Percentiles rank a stretch among this genome's conserved stretches.
phyloP scores from a whole-genome alignment of 2,888 invertebrate genomes.

The Hemithea aestivaria region DNA sequence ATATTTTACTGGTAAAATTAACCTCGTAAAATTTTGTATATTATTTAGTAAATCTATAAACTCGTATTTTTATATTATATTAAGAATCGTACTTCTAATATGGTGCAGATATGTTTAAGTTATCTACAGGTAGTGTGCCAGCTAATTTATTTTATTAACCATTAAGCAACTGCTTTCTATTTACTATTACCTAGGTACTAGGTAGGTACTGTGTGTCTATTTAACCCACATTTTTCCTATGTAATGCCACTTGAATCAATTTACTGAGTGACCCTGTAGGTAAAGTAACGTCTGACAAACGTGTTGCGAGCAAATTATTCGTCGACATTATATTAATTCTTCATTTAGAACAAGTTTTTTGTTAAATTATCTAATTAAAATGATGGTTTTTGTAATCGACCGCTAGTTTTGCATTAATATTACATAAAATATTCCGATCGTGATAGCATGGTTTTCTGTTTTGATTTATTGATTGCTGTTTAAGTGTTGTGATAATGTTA shows the following conservation, averaged over 20 bases:
- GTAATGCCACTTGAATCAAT: slow-evolving; percentile 21
- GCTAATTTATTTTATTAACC: slow-evolving; percentile 11
- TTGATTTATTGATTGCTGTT: slow-evolving; percentile 17
- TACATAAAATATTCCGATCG: slow-evolving; percentile 26
- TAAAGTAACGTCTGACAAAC: slow-evolving; percentile 2
- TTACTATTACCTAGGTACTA: no score
- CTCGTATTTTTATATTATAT: no score
- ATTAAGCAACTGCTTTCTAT: slow-evolving; percentile 21
- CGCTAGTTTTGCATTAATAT: slow-evolving; percentile 32
- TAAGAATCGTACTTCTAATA: no score
- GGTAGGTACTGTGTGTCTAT: slow-evolving; percentile 7
- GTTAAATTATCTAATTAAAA: slow-evolving; percentile 17
- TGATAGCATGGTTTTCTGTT: slow-evolving; percentile 19
- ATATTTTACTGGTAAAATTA: no score
- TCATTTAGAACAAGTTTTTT: slow-evolving; percentile 9
- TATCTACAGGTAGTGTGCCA: neutral
- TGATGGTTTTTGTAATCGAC: slow-evolving; percentile 16
- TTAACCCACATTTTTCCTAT: slow-evolving; percentile 15
- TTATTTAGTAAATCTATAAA: no score
- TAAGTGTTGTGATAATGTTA: slow-evolving; percentile 10
- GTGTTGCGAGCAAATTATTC: slow-evolving; percentile 3
- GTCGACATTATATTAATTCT: slow-evolving; percentile 8
- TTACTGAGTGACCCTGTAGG: slow-evolving; percentile 8
- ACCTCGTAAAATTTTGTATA: slow-evolving; percentile 1
- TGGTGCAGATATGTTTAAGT: no score